phyloP scores from a whole-genome alignment of 2,888 invertebrate genomes.

The Cantharis nigra region DNA sequence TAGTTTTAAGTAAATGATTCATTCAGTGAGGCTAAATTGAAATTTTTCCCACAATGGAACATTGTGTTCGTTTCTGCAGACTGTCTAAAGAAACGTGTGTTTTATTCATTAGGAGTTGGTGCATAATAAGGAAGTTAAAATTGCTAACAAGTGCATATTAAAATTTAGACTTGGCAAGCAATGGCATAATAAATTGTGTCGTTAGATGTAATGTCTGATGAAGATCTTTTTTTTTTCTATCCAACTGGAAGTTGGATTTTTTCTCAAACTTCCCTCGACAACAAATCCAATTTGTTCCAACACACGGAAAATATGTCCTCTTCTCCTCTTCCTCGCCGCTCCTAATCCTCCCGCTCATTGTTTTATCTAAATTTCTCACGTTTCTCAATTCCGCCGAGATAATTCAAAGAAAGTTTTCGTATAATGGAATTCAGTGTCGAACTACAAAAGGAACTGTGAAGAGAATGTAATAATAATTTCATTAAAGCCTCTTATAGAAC shows the following conservation, averaged over 20 bases:
- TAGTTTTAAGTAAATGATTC: conserved; percentile 24
- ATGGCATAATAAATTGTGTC: neutral
- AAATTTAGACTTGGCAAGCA: conserved; percentile 11
- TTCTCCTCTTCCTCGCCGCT: neutral
- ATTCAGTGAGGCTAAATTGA: conserved; percentile 12
- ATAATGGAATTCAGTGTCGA: conserved; percentile 8
- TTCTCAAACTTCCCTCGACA: neutral
- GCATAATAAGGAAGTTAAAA: conserved; percentile 27
- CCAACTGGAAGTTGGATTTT: neutral
- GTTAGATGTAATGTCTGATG: neutral
- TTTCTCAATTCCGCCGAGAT: neutral
- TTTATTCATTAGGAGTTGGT: conserved; percentile 12
- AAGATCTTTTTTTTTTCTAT: neutral
- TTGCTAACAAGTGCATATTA: conserved; percentile 20
- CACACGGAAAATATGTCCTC: neutral
- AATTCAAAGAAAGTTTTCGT: neutral
- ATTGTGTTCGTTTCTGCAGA: conserved; percentile 11
- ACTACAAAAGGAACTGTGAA: conserved; percentile 13
- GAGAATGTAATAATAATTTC: conserved; percentile 20
- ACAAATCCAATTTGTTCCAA: neutral
- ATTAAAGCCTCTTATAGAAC: conserved; percentile 20
- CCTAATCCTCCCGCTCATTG: neutral
- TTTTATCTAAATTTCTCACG: conserved; percentile 1
- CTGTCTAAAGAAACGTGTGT: conserved; percentile 6
- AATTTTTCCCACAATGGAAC: conserved; percentile 23